Evolutionary conservation across 2,888 invertebrate genomes (phyloP).

Genomic region (Anagyrus pseudococci): DNA sequence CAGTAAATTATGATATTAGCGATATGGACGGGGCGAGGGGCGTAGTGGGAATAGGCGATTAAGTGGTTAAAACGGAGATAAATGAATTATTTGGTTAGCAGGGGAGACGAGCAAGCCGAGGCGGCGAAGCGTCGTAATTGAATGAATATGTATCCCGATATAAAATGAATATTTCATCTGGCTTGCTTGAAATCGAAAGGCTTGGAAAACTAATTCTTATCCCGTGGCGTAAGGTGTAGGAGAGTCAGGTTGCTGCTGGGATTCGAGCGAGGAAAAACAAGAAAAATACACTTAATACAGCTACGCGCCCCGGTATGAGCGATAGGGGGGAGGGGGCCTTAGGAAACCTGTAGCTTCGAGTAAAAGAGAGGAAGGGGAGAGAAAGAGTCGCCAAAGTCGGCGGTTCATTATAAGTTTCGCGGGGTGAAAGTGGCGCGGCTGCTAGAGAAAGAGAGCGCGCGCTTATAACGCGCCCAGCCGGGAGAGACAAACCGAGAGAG

Average conservation of each 20-base stretch:
- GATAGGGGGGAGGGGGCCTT: neutral
- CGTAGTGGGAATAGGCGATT: too few species aligned
- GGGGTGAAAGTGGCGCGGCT: slow-evolving; percentile 46
- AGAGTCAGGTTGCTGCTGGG: too few species aligned
- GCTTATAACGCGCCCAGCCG: slow-evolving; percentile 29
- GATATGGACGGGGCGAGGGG: too few species aligned
- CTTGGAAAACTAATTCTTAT: slow-evolving; percentile 8
- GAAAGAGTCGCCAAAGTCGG: slow-evolving; percentile 37
- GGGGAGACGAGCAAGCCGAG: too few species aligned
- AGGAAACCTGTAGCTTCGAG: slow-evolving; percentile 39
- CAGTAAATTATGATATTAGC: too few species aligned
- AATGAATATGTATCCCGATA: slow-evolving; percentile 8
- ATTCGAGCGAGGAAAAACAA: too few species aligned
- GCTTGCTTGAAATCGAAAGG: slow-evolving; percentile 1
- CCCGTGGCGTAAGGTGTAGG: neutral
- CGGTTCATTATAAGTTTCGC: slow-evolving; percentile 43
- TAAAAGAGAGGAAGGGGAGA: slow-evolving; percentile 1
- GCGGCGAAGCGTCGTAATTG: neutral
- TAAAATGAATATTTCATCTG: slow-evolving; percentile 4
- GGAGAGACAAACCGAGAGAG: slow-evolving; percentile 27
- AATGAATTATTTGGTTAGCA: too few species aligned
- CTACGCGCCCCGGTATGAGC: neutral
- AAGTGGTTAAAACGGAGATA: too few species aligned
- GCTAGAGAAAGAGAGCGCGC: too few species aligned
- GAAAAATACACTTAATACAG: slow-evolving; percentile 13